phyloP scores from a whole-genome alignment of 2,113 vertebrate species.

The Odontesthes bonariensis region DNA sequence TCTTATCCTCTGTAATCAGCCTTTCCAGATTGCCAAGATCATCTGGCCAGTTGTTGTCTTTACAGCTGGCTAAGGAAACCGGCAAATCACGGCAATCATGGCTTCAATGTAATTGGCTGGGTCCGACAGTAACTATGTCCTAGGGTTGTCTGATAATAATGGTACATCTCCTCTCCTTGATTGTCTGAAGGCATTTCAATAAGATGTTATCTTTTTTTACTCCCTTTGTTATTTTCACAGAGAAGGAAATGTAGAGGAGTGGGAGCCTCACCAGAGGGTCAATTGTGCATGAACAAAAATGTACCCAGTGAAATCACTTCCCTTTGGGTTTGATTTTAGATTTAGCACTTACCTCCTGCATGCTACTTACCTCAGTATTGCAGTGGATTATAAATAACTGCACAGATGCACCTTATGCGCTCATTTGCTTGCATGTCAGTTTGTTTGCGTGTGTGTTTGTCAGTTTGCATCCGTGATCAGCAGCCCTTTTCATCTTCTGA shows the following conservation, averaged over 20 bases:
- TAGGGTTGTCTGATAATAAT: conserved; percentile 55
- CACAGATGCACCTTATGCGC: not conserved
- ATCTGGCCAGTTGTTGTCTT: conserved; percentile 57
- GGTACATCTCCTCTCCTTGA: conserved; percentile 49
- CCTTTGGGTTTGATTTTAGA: conserved; percentile 39
- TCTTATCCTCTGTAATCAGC: conserved; percentile 25
- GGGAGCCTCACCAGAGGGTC: conserved; percentile 12
- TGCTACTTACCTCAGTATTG: conserved; percentile 24
- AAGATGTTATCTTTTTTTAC: conserved; percentile 30
- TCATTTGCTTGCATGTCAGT: not conserved
- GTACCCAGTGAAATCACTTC: conserved; percentile 42
- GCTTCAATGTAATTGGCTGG: conserved; percentile 64
- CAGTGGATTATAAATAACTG: conserved; percentile 26
- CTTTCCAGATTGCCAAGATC: conserved; percentile 28
- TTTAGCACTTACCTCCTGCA: conserved; percentile 39
- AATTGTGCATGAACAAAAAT: conserved; percentile 46
- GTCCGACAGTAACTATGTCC: conserved; percentile 56
- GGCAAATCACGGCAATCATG: conserved; percentile 54
- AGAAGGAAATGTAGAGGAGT: conserved; percentile 15
- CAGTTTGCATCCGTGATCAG: conserved; percentile 15
- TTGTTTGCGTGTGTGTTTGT: conserved; percentile 17
- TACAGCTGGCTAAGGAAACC: conserved; percentile 54
- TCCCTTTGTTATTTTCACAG: not conserved
- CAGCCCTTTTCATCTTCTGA: conserved; percentile 54
- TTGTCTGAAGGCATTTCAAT: conserved; percentile 53